phyloP scores from a whole-genome alignment of 1,140 invertebrate species.

The Bombus waltoni region DNA sequence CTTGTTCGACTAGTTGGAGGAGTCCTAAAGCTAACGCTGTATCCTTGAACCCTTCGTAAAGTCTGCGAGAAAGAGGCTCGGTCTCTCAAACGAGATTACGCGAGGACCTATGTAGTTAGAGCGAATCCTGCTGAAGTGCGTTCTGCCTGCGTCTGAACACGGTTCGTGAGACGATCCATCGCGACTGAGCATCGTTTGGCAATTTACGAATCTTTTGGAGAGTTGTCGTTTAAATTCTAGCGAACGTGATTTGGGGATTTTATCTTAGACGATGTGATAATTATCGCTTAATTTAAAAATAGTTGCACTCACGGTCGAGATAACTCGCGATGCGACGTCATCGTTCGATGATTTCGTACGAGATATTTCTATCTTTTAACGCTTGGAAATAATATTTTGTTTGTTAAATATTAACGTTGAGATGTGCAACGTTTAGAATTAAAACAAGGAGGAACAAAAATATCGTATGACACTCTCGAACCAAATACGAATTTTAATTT shows the following conservation, averaged over 20 bases:
- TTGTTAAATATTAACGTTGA: too few species aligned
- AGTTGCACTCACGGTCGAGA: not conserved
- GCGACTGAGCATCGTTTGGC: not conserved
- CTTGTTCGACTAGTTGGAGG: constrained; percentile 7
- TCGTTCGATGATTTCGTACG: too few species aligned
- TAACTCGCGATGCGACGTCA: not conserved
- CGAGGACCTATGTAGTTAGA: not conserved
- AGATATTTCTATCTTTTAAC: too few species aligned
- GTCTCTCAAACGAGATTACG: constrained; percentile 22
- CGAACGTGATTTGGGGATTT: not conserved
- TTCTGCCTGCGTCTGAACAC: not conserved
- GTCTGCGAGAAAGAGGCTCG: constrained; percentile 3
- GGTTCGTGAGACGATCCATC: constrained; percentile 25
- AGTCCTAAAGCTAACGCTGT: constrained; percentile 18
- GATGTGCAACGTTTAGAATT: too few species aligned
- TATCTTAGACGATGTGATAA: too few species aligned
- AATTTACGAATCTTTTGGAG: not conserved
- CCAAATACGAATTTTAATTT: too few species aligned
- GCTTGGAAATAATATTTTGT: too few species aligned
- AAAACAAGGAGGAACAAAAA: too few species aligned
- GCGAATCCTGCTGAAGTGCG: constrained; percentile 13
- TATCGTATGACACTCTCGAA: too few species aligned
- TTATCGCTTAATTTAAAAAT: not conserved
- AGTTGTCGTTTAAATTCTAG: not conserved
- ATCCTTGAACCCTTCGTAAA: constrained; percentile 21